Percentiles rank a stretch among this genome's conserved stretches.
These are phyloP conservation scores for Dinoponera quadriceps DNA, from an alignment of 1,140 invertebrate species.

Conservation along the genomic window DNA sequence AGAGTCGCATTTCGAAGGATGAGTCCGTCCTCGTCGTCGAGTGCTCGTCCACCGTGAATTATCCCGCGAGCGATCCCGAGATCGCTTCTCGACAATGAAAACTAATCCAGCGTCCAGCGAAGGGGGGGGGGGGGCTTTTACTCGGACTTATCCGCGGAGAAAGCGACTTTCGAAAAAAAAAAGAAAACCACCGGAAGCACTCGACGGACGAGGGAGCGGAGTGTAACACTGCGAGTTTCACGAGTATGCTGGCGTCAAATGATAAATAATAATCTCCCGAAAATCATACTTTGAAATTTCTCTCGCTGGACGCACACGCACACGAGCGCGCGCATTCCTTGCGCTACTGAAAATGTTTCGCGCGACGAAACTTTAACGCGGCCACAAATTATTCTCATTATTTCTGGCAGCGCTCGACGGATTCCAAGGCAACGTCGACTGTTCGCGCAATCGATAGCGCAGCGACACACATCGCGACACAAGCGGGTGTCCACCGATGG, in stretches of 20 bases:
- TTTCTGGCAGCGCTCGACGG: not conserved
- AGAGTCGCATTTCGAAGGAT: not conserved
- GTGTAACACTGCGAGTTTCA: no score
- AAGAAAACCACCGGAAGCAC: not conserved
- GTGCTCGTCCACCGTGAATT: not conserved
- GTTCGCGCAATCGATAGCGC: constrained; percentile 1
- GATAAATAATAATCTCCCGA: no score
- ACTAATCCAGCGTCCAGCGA: not conserved
- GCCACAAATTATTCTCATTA: constrained; percentile 37
- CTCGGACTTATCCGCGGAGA: not conserved
- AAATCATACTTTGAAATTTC: no score
- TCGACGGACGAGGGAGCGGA: no score
- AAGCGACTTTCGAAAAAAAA: not conserved
- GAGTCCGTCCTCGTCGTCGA: no score
- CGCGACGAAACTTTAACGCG: not conserved
- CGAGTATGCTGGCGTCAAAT: no score
- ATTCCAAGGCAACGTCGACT: constrained; percentile 12
- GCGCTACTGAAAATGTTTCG: not conserved
- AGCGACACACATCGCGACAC: not conserved
- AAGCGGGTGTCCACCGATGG: no score
- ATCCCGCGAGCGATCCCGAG: not conserved
- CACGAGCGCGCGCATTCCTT: no score
- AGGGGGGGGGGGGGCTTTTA: not conserved
- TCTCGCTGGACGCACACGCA: no score
- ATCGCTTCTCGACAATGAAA: not conserved